A percentile compares a stretch with the other conserved stretches of the same genome.
phyloP scores from a whole-genome alignment of 1,140 invertebrate genomes.

The Ctenoplectra terminalis region DNA sequence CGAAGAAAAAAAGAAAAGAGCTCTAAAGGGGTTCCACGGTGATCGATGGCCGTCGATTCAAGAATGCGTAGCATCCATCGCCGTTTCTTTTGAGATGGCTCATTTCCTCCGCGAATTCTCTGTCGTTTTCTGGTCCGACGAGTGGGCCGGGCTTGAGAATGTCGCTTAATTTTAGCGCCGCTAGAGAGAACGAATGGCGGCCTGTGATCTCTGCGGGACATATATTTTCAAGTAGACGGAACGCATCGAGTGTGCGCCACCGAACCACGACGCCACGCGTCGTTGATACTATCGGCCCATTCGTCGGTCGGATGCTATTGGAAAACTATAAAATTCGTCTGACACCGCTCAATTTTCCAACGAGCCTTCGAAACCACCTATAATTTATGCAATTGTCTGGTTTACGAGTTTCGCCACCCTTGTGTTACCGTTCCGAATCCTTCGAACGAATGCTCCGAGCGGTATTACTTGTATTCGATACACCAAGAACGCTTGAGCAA shows the following conservation, averaged over 20 bases:
- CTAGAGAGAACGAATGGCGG: conserved; percentile 66
- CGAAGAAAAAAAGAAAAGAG: neutral
- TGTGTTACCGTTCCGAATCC: too few relatives aligned
- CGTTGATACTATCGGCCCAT: conserved; percentile 44
- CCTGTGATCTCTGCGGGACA: conserved; percentile 67
- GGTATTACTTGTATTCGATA: neutral
- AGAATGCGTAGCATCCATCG: conserved; percentile 43
- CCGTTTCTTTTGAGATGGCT: conserved; percentile 40
- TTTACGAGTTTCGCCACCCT: neutral
- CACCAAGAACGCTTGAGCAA: neutral
- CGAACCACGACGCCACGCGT: conserved; percentile 67
- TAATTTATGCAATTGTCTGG: neutral
- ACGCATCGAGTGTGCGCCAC: conserved; percentile 65
- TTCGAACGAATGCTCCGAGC: too few relatives aligned
- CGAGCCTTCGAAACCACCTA: neutral
- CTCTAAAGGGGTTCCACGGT: neutral
- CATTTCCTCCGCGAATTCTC: conserved; percentile 47
- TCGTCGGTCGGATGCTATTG: conserved; percentile 57
- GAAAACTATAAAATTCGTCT: conserved; percentile 49
- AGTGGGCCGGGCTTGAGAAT: conserved; percentile 38
- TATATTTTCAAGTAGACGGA: conserved; percentile 69
- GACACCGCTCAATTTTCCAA: conserved; percentile 5
- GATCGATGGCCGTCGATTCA: conserved; percentile 51
- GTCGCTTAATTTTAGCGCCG: conserved; percentile 71
- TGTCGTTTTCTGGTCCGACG: conserved; percentile 35